Conservation (phyloP, 2,888 invertebrate species). For the Tetragonula carbonaria region DNA sequence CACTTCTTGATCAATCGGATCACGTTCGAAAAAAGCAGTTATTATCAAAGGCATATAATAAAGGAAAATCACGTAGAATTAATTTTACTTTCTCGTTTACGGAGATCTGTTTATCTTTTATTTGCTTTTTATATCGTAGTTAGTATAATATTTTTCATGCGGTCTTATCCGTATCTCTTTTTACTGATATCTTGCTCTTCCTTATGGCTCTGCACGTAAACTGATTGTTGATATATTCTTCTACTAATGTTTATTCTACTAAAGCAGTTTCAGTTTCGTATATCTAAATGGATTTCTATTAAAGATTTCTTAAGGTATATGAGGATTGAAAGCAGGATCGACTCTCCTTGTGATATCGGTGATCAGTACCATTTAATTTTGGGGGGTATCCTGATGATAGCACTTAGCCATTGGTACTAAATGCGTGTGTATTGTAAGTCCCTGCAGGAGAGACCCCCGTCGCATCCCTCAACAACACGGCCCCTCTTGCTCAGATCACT, state of each 20-base stretch:
- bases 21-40: background rate
- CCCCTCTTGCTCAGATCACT: conserved; percentile 95
- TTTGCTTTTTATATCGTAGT: conserved; percentile 2
- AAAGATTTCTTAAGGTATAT: conserved; percentile 67
- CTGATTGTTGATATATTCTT: conserved; percentile 20
- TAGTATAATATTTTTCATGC: conserved; percentile 3
- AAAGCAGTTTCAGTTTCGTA: conserved; percentile 59
- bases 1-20: conserved; percentile 3
- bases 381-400: conserved; percentile 70
- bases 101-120: conserved; percentile 1
- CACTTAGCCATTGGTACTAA: conserved; percentile 72
- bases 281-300: conserved; percentile 44
- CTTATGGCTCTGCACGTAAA: conserved; percentile 31
- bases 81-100: conserved; percentile 8
- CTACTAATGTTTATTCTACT: conserved; percentile 48
- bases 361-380: conserved; percentile 70
- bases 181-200: conserved; percentile 21
- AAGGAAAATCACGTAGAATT: background rate
- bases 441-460: conserved; percentile 86
- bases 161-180: conserved; percentile 23
- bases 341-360: conserved; percentile 61
- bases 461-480: conserved; percentile 91
- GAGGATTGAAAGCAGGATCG: conserved; percentile 60
- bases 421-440: conserved; percentile 83
- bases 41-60: background rate